Conservation (phyloP, 2,113 vertebrate species). For the Bettongia penicillata region DNA sequence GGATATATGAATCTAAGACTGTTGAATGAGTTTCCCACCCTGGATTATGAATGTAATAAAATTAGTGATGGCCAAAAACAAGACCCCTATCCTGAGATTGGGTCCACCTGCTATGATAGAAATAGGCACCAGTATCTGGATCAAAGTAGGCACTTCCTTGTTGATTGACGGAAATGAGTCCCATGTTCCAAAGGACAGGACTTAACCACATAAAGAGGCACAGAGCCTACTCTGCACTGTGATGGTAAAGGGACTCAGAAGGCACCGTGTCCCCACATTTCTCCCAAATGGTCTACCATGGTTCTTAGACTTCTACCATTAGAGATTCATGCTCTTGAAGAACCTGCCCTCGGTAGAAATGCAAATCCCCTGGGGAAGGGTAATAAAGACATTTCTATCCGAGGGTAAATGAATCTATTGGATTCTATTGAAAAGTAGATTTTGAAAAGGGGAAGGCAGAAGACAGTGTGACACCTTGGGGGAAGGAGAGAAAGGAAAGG, state of each 20-base stretch:
- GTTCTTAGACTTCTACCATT: neutral
- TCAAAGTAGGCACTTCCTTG: neutral
- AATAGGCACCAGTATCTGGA: neutral
- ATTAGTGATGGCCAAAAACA: neutral
- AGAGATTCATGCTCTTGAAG: neutral
- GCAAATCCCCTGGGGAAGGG: neutral
- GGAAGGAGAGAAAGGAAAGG: neutral
- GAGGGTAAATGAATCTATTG: neutral
- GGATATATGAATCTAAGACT: neutral
- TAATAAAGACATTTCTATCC: neutral
- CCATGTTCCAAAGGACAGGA: neutral
- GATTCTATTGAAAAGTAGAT: neutral
- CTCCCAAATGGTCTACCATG: neutral
- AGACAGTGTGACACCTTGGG: neutral
- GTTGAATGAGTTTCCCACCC: neutral
- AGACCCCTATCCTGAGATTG: neutral
- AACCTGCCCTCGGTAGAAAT: neutral
- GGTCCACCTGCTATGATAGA: neutral
- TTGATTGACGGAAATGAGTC: neutral
- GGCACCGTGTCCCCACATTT: neutral
- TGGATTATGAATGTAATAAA: neutral
- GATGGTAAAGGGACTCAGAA: neutral
- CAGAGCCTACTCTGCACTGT: neutral
- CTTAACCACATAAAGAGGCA: neutral
- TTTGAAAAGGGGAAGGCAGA: neutral